A percentile compares a stretch with the other conserved stretches of the same genome.
Conservation (phyloP, 2,113 vertebrate genomes). For the Salvelinus alpinus region DNA sequence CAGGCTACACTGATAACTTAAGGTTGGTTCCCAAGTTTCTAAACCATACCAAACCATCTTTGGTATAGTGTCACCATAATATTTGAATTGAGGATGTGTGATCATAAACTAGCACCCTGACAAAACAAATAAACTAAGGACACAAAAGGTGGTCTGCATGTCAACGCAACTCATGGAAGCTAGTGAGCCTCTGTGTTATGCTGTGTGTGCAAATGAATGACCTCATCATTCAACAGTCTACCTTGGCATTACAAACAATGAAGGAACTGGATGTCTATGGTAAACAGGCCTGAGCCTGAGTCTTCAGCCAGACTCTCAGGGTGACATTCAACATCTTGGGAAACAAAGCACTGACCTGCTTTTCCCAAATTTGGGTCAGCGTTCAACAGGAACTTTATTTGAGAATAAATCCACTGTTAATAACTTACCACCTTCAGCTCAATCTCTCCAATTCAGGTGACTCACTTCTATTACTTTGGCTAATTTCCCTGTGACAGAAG, state of each 20-base stretch:
- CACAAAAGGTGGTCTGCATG: constrained; percentile 48
- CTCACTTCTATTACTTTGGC: not conserved
- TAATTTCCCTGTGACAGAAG: not conserved
- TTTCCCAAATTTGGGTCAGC: not conserved
- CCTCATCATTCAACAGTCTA: not conserved
- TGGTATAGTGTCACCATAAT: too few relatives aligned
- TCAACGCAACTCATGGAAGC: constrained; percentile 57
- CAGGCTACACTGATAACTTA: too few relatives aligned
- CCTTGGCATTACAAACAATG: not conserved
- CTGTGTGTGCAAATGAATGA: constrained; percentile 8
- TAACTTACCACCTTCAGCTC: not conserved
- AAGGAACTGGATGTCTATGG: not conserved
- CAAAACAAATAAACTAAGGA: constrained; percentile 14
- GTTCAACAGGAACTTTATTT: not conserved
- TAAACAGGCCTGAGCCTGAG: not conserved
- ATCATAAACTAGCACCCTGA: too few relatives aligned
- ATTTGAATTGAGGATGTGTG: too few relatives aligned
- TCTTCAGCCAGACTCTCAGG: not conserved
- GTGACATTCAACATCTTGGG: not conserved
- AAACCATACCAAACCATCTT: too few relatives aligned
- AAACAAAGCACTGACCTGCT: not conserved
- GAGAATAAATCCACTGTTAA: not conserved
- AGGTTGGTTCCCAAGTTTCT: too few relatives aligned
- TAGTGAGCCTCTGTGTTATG: constrained; percentile 56
- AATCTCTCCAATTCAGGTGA: not conserved